Conservation (phyloP, 2,113 vertebrate genomes). For the Grallaria varia region DNA sequence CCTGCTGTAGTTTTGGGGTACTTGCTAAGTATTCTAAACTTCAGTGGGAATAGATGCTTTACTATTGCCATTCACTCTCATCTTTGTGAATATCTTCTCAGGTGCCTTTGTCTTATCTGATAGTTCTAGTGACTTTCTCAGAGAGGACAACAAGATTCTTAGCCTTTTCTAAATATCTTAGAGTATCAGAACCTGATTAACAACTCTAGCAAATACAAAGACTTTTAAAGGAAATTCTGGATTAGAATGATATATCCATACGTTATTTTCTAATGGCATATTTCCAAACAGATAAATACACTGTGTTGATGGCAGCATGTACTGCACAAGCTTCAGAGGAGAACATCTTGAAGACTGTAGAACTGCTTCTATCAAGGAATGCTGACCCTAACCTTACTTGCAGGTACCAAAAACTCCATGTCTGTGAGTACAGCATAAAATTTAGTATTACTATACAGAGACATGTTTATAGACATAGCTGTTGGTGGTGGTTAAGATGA, state of each 20-base stretch:
- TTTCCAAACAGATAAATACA: slow-evolving; percentile 80
- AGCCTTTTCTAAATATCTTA: neutral
- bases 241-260: neutral
- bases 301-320: slow-evolving; percentile 89
- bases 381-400: slow-evolving; percentile 85
- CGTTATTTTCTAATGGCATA: neutral
- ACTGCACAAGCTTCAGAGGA: slow-evolving; percentile 81
- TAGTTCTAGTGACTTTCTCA: neutral
- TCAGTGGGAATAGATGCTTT: neutral
- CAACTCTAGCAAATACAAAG: neutral
- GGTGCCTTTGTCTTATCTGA: neutral
- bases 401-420: slow-evolving; percentile 74
- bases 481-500: neutral
- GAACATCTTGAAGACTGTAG: slow-evolving; percentile 83
- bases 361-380: slow-evolving; percentile 90
- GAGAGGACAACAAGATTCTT: neutral
- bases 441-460: neutral
- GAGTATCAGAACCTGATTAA: neutral
- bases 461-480: neutral
- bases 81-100: neutral
- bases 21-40: neutral
- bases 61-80: neutral
- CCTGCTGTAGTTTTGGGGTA: neutral
- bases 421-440: neutral
- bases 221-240: neutral